These are phyloP conservation scores for Mimas tiliae DNA, from an alignment of 2,888 invertebrate species.

Conservation along the genomic window DNA sequence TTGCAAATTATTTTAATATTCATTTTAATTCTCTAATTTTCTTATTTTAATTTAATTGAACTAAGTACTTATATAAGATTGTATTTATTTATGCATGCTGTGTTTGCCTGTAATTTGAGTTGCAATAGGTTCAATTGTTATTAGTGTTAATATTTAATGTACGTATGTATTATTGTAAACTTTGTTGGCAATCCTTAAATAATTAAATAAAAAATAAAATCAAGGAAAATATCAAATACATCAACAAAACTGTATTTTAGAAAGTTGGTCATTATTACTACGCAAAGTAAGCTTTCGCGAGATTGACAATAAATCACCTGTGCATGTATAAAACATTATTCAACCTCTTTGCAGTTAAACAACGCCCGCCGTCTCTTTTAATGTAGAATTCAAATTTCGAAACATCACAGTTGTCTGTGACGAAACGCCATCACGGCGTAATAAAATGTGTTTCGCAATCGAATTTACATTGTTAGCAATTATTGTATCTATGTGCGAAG, in stretches of 20 bases:
- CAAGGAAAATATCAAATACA: neutral
- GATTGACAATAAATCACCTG: constrained; percentile 4
- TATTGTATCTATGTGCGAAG: constrained; percentile 41
- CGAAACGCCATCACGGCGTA: constrained; percentile 10
- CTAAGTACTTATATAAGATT: too few relatives aligned
- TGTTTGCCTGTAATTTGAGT: too few relatives aligned
- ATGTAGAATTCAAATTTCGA: constrained; percentile 28
- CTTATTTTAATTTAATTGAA: too few relatives aligned
- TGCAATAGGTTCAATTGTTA: too few relatives aligned
- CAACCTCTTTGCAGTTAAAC: constrained; percentile 17
- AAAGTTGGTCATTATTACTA: neutral
- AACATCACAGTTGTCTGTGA: constrained; percentile 15
- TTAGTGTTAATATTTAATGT: too few relatives aligned
- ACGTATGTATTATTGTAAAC: too few relatives aligned
- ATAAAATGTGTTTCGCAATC: constrained; percentile 27
- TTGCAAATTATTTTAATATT: too few relatives aligned
- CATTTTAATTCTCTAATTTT: too few relatives aligned
- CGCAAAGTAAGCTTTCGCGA: neutral
- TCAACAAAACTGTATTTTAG: constrained; percentile 5
- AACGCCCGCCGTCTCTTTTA: constrained; percentile 15
- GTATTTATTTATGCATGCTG: too few relatives aligned
- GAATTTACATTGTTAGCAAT: constrained; percentile 38
- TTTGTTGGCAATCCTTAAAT: too few relatives aligned
- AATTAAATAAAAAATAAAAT: too few relatives aligned
- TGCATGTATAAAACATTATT: constrained; percentile 22